phyloP scores from a whole-genome alignment of 2,797 vertebrate species.

The Anas georgica region DNA sequence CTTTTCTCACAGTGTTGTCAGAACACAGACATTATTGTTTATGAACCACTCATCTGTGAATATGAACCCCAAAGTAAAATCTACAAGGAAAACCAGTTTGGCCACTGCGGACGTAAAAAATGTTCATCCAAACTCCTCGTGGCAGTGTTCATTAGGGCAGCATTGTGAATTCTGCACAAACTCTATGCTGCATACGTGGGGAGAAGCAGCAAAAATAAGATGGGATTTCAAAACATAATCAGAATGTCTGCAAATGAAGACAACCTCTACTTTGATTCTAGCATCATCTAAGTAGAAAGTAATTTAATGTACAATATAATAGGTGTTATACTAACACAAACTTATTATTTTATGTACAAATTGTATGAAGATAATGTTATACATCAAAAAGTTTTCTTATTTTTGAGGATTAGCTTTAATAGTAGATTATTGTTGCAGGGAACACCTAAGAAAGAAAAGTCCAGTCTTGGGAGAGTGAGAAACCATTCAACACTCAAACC shows the following conservation, averaged over 20 bases:
- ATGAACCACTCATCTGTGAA: constrained; percentile 2
- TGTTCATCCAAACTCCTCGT: background rate
- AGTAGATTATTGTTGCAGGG: background rate
- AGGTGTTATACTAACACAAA: background rate
- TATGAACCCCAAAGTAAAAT: background rate
- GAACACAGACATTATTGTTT: constrained; percentile 1
- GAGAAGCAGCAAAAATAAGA: background rate
- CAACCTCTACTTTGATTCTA: background rate
- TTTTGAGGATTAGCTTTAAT: background rate
- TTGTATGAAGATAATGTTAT: background rate
- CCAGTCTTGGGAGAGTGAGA: background rate
- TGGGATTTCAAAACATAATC: background rate
- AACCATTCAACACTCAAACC: background rate
- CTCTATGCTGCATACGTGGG: background rate
- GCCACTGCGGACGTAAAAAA: background rate
- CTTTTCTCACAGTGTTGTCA: background rate
- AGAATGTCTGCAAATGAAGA: background rate
- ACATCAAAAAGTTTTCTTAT: background rate
- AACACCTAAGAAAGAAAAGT: background rate
- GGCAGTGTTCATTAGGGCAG: background rate
- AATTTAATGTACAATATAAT: background rate
- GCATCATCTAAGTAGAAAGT: background rate
- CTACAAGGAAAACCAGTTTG: background rate
- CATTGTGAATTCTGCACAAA: background rate
- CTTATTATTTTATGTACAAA: background rate